Evolutionary conservation across 2,113 vertebrate genomes (phyloP).

Genomic region (Myrmecophaga tridactyla): DNA sequence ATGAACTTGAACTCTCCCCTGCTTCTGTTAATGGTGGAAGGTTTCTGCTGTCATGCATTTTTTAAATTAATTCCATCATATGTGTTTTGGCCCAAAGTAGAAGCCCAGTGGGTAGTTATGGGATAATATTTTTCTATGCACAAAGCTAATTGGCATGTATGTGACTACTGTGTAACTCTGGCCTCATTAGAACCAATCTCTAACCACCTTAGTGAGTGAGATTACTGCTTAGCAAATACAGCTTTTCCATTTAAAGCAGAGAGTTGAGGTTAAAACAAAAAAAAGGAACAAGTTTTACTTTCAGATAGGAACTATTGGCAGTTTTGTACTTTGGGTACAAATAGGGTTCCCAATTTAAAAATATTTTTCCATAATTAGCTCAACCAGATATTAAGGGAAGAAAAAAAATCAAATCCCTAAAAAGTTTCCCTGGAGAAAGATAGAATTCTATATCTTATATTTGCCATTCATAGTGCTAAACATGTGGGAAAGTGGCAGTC

Average conservation of each 20-base stretch:
- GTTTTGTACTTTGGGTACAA: background rate
- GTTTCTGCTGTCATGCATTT: conserved; percentile 18
- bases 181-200: conserved; percentile 42
- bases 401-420: background rate
- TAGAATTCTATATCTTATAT: background rate
- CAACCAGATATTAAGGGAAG: background rate
- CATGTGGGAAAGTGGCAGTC: background rate
- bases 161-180: conserved; percentile 14
- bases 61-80: conserved; percentile 18
- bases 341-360: background rate
- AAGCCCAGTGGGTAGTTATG: background rate
- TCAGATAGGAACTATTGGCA: background rate
- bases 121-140: background rate
- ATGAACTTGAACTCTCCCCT: background rate
- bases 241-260: conserved; percentile 8
- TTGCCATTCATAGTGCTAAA: background rate
- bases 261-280: background rate
- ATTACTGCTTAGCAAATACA: conserved; percentile 24
- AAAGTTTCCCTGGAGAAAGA: background rate
- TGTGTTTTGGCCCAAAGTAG: background rate
- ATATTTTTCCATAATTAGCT: background rate
- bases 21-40: background rate
- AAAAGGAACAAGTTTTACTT: background rate
- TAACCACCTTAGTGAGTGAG: background rate
- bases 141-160: conserved; percentile 48